Evolutionary conservation across 2,113 vertebrate species (phyloP), one percentile per base, ranked within the genome.

Genomic region (Takifugu bimaculatus): DNA sequence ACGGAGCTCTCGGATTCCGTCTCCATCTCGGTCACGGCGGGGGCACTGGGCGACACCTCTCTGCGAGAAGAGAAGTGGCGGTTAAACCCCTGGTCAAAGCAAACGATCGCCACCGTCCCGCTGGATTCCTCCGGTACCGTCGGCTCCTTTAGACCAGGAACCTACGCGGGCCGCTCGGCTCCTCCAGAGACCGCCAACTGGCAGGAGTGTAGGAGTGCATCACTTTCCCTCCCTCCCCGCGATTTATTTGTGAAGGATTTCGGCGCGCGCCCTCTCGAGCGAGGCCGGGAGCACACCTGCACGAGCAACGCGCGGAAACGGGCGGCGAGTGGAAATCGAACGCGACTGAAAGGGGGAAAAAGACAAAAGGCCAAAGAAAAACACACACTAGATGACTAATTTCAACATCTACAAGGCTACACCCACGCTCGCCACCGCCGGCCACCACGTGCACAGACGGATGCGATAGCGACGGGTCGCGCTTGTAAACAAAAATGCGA

Each of bases 21-120:
- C 52, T 91, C 88, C 69, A 79, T 85, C 76, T 92, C 89, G 1
- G 87, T 88, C 57, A 87, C 77, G 1, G 89, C 82, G 0, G 89
- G 83, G 32, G 85, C 80, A 49, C 87, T 88, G 54, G 90, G 85
- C 0, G 90, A 86, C 68, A 92, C 86, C 77, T 91, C 91, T 68
- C 91, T 92, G 72, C 13, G 62, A n/a, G 54, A 65, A 6, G 6
- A 32, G 35, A 11, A 32, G 29, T 6, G 4, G 29, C 29, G 29
- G 29, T 5, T 6, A 32, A 39, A 39, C 35, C 11, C 35, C 35
- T 10, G 7, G 5, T 39, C 11, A 10, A 3, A 39, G 35, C 35
- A 39, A 39, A 39, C 35, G 11, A 1, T 11, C 35, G 2, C 11
- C 35, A 39, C 11, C 35, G 7, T 39, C 11, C 35, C 7, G 11